A percentile compares a stretch with the other conserved stretches of the same genome.
Evolutionary conservation across 2,797 vertebrate species (phyloP).

Genomic region (Sebastiscus albofasciatus): DNA sequence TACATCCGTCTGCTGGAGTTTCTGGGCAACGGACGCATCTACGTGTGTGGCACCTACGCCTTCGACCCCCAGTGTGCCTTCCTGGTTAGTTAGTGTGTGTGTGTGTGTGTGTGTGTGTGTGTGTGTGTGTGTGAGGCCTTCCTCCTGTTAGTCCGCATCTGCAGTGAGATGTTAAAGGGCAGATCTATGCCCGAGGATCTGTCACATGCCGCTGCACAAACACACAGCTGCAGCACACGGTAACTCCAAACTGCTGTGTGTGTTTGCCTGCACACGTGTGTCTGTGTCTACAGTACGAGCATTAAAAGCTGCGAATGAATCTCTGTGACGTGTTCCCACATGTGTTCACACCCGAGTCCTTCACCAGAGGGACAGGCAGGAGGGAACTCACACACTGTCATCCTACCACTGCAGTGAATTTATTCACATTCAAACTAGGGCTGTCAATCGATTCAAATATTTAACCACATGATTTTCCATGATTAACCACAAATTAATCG

Average conservation of each 20-base stretch:
- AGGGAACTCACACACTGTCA: background rate
- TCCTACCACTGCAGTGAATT: background rate
- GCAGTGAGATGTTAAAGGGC: background rate
- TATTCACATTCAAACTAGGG: background rate
- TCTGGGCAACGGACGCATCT: slow-evolving; percentile 82
- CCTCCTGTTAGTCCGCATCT: background rate
- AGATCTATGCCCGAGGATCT: background rate
- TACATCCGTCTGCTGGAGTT: slow-evolving; percentile 90
- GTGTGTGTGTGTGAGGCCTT: background rate
- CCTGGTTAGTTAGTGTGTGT: slow-evolving; percentile 81
- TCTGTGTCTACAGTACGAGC: background rate
- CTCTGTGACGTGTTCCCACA: background rate
- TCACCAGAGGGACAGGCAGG: slow-evolving; percentile 4
- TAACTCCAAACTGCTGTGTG: background rate
- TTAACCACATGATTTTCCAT: no score
- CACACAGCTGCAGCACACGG: background rate
- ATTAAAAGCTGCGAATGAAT: slow-evolving; percentile 3
- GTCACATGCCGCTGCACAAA: background rate
- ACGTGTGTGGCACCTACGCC: slow-evolving; percentile 90
- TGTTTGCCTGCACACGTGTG: background rate
- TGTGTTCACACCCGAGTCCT: slow-evolving; percentile 26
- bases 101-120: background rate
- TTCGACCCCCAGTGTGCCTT: slow-evolving; percentile 91
- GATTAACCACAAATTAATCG: no score
- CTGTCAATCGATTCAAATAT: no score